phyloP scores from a whole-genome alignment of 2,888 invertebrate genomes.

The Folsomia candida region DNA sequence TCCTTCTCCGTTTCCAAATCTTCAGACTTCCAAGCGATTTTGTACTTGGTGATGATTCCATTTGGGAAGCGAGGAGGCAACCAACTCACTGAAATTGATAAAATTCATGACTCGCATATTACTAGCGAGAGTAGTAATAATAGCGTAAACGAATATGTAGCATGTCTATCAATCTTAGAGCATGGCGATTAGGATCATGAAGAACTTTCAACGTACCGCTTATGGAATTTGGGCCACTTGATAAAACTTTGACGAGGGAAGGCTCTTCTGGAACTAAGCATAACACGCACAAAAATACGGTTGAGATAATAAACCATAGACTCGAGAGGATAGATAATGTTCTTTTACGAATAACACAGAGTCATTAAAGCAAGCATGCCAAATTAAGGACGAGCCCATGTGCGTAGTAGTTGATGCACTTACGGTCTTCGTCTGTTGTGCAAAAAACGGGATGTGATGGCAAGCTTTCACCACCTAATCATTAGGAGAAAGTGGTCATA shows the following conservation, averaged over 20 bases:
- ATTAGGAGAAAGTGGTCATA: too few relatives aligned
- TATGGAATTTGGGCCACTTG: conserved; percentile 53
- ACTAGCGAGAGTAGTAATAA: too few relatives aligned
- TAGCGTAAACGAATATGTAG: too few relatives aligned
- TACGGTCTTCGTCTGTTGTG: conserved; percentile 57
- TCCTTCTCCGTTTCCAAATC: conserved; percentile 20
- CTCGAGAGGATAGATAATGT: background rate
- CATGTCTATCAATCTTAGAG: too few relatives aligned
- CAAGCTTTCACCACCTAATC: conserved; percentile 57
- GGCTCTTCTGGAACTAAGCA: conserved; percentile 55
- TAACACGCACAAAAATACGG: background rate
- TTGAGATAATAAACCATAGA: conserved; percentile 11
- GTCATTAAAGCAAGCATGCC: conserved; percentile 1
- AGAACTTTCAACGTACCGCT: too few relatives aligned
- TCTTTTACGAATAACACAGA: conserved; percentile 6
- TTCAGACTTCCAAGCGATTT: conserved; percentile 51
- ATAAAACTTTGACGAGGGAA: conserved; percentile 54
- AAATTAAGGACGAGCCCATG: background rate
- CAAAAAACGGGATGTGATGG: conserved; percentile 55
- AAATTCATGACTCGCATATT: too few relatives aligned
- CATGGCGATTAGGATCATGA: too few relatives aligned
- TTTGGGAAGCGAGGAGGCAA: conserved; percentile 54
- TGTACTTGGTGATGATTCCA: conserved; percentile 55
- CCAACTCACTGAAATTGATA: conserved; percentile 56
- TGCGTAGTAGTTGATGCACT: conserved; percentile 23